phyloP scores from a whole-genome alignment of 2,113 vertebrate genomes.

The Brienomyrus longianalis region DNA sequence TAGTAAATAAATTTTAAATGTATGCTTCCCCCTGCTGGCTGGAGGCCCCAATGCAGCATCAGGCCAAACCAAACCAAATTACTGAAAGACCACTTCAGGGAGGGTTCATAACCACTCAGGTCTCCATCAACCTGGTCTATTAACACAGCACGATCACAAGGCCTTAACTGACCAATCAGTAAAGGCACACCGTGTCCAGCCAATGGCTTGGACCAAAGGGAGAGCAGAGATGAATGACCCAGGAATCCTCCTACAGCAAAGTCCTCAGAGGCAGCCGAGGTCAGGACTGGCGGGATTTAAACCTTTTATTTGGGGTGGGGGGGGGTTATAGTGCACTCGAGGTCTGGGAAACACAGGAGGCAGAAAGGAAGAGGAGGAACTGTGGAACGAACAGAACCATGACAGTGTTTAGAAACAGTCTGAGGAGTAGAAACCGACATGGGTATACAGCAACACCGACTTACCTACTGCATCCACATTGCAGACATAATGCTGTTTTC shows the following conservation, averaged over 20 bases:
- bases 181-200: neutral
- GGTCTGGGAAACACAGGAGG: neutral
- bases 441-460: neutral
- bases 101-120: neutral
- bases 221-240: neutral
- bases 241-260: neutral
- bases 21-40: neutral
- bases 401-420: neutral
- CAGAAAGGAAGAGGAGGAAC: neutral
- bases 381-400: neutral
- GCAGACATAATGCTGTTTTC: neutral
- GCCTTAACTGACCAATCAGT: neutral
- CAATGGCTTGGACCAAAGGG: neutral
- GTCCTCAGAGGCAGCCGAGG: neutral
- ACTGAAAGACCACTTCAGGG: neutral
- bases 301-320: neutral
- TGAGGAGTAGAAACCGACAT: neutral
- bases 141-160: neutral
- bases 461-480: neutral
- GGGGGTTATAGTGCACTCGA: neutral
- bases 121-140: neutral
- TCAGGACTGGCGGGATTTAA: neutral
- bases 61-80: constrained; percentile 23
- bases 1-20: constrained; percentile 22
- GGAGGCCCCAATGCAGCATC: neutral